Base-by-base conservation (phyloP, 2,797 vertebrate genomes). In the Ceryle rudis region DNA sequence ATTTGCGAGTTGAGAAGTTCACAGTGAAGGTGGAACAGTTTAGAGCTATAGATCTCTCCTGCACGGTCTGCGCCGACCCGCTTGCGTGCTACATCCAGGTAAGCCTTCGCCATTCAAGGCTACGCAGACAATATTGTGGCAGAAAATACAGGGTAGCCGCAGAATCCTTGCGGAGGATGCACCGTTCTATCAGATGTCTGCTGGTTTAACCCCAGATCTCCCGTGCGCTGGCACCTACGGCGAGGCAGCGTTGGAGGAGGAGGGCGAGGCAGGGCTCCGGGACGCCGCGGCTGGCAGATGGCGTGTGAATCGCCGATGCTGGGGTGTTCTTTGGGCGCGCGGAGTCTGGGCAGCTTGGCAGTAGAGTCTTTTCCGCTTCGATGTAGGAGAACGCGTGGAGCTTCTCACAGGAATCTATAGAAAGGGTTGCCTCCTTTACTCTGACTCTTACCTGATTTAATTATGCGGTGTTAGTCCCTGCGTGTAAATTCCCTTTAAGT, bases 1-100 rank as follows among this genome's bases (percentile, higher is more conserved):
- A 74, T 82, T 44, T 49, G 42, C 3, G 95, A 84, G 70, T 71
- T 73, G 92, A 95, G 95, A 49, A 84, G 92, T 89, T 96, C 67
- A 19, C 3, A 10, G 2, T 29, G 89, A 15, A 84, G 90, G 90
- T 14, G 52, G 74, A 80, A 31, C 44, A 52, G 89, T 82, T 94
- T 64, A 64, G 81, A 86, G 86, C 74, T 47, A 2, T 55, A 89
- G 88, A 55, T 93, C 74, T 92, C 33, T 31, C 1, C 62, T 25
- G 74, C 54, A 11, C 7, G 29, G 52, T 41, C 90, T 65, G 66
- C 26, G 9, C 5, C 66, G 87, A 31, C 58, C 2, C 5, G 67
- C 62, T 54, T 35, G 73, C 74, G 52, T 39, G 60, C 79, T 67
- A 10, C 58, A 2, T 31, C 21, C 64, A 58, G 69, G 42, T 71